Base-by-base conservation (phyloP, 2,113 vertebrate genomes). In the Cisticola juncidis region DNA sequence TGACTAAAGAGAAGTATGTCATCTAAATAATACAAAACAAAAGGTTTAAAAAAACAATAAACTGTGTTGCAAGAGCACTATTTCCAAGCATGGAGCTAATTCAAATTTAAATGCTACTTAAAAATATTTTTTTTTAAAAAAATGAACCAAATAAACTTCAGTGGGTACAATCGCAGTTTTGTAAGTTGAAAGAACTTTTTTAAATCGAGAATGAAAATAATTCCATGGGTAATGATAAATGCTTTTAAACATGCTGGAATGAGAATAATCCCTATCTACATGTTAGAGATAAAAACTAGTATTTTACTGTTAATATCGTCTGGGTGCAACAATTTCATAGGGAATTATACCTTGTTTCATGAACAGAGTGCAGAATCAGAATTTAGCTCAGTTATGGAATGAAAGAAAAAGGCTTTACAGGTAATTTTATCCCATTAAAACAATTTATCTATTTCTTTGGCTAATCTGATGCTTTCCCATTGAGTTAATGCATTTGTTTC, bases 121-220 rank as follows among this genome's bases (percentile, higher is more conserved):
- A 44, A 64, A 81, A 29, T 81, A 35, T 77, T 92, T 95, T 88
- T 77, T 92, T 95, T 88, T 72, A 69, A 95, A 31, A 45, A 77
- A 4, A 11, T 73, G 13, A 83, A 65, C 12, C 51, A 90, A 95
- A 62, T 85, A 85, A 88, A 83, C 19, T 77, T 74, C 17, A 85
- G n/a, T 56, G 25, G 33, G 36, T 36, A 33, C 76, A 73, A 69
- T 53, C 44, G 11, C 4, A 40, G 25, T 81, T 90, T 73, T 86
- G 11, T 91, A 84, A 56, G 23, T 79, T 74, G 51, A 81, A 94
- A 86, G 61, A 89, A 66, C 6, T 25, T 35, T 48, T 79, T 80
- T 90, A 66, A 38, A 24, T 69, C 36, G 54, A 69, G 20, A 76
- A 62, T 38, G 19, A 69, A 88, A 97, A 62, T 70, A 15, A 79